Base-by-base conservation (phyloP, 2,797 vertebrate genomes). In the Spondyliosoma cantharus region DNA sequence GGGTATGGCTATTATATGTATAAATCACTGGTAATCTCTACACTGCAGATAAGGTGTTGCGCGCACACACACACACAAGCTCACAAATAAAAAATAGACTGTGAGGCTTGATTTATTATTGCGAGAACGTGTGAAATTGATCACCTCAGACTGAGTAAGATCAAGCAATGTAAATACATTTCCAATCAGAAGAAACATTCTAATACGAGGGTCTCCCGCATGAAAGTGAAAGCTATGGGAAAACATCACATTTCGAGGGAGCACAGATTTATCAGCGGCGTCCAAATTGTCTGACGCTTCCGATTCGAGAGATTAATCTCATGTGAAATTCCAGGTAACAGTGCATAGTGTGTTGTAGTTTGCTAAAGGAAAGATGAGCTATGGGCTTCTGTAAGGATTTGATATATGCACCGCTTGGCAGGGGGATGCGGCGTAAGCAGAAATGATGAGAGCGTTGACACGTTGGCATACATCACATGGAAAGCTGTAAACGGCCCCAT, bases 381-480 rank as follows among this genome's bases (percentile, higher is more conserved):
- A 90, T 91, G 87, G 72, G 72, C 79, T 90, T 87, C 89, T 85
- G 86, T 80, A 65, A 85, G 76, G 85, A 86, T 86, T 74, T 93
- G 92, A 94, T 93, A 74, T 91, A 94, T 94, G 87, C 89, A 71
- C 78, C 81, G 65, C 87, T 90, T 90, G 88, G 89, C 89, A 86
- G 83, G 68, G 68, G 73, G 80, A 87, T 92, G 91, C 89, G 52
- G 86, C 29, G 90, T 91, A 90, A 93, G 88, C 93, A 93, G 90
- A 94, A 93, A 90, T 89, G 91, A 93, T 93, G 92, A 90, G 85
- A 78, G 80, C 59, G 58, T 75, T 90, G 92, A 90, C 88, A 91
- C 75, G 14, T 81, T 83, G 85, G 80, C 87, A 91, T 93, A 77
- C 76, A 93, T 92, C 87, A 93, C 71, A 83, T 62, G 65, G 70